Evolutionary conservation across 2,888 invertebrate genomes (phyloP).

Genomic region (Hecatera dysodea): DNA sequence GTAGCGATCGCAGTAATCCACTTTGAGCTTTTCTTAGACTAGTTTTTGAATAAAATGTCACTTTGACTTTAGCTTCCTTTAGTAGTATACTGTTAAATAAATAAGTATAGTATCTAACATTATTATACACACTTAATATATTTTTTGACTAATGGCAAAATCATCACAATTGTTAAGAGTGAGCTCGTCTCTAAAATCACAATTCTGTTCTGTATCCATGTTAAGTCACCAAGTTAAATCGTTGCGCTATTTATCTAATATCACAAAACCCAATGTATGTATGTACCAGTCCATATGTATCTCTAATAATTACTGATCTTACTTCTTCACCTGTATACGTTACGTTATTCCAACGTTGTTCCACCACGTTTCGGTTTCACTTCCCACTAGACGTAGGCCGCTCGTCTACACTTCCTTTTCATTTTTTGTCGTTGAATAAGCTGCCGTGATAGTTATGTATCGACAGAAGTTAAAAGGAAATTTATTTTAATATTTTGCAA

Average conservation of each 20-base stretch:
- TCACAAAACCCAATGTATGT: constrained; percentile 65
- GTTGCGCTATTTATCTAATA: constrained; percentile 68
- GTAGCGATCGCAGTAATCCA: constrained; percentile 74
- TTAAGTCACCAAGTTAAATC: constrained; percentile 70
- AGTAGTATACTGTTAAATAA: constrained; percentile 73
- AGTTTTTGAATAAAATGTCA: constrained; percentile 72
- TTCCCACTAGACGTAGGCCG: constrained; percentile 73
- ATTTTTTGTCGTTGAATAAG: constrained; percentile 76
- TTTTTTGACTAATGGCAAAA: constrained; percentile 90
- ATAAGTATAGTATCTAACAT: constrained; percentile 60
- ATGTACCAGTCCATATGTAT: constrained; percentile 66
- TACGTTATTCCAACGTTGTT: constrained; percentile 56
- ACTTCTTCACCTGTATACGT: constrained; percentile 76
- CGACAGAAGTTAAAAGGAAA: background rate
- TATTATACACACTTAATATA: constrained; percentile 71
- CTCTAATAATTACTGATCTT: constrained; percentile 68
- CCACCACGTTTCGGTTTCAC: constrained; percentile 74
- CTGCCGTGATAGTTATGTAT: no score
- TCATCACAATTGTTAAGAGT: constrained; percentile 90
- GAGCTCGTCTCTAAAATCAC: constrained; percentile 69
- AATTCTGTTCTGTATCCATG: constrained; percentile 73
- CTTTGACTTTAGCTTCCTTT: constrained; percentile 74
- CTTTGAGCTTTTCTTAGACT: constrained; percentile 78
- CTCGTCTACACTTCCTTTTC: constrained; percentile 72
- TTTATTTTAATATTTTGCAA: background rate